Base-by-base conservation (phyloP, 2,888 invertebrate species). In the Pherbina coryleti region DNA sequence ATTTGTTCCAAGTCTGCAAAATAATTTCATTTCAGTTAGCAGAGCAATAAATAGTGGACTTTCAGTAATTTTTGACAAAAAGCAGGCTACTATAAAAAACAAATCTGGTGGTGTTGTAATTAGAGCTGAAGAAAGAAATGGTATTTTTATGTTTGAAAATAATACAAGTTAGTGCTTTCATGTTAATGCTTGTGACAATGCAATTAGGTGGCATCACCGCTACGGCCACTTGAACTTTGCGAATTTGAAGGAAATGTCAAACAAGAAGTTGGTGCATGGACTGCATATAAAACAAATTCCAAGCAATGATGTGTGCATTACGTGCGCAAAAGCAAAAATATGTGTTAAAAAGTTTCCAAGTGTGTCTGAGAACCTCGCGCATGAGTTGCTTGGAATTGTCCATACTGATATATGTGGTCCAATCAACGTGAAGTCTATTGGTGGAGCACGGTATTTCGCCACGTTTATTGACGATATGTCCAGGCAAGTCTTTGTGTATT, bases 391-490 rank as follows among this genome's bases (percentile, higher is more conserved):
- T 31, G 78, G 76, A 49, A 3, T 82, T 3, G 67, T 82, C 1
- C 79, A 82, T 64, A 78, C 78, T 2, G 77, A 81, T 75, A 69
- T 81, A 9, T 82, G 76, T 51, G 79, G 79, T 25, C 81, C 81
- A 17, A 79, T 83, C 37, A 67, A 64, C 22, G 76, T 57, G 22
- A 60, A 22, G 11, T 83, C 82, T 3, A 64, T 72, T 49, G 80
- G 79, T 44, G 79, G 80, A 28, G 74, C 81, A 34, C 78, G 75
- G 28, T 82, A 81, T 66, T 81, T 83, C 31, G 57, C 77, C 0
- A 79, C 79, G 2, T 80, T 82, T 60, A 80, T 82, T n/a, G 81
- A 82, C 34, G 80, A 81, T 25, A 73, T 71, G 7, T 80, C 79
- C 3, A 57, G 79, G 1, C 66, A 69, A 28, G 71, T 79, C 1